Evolutionary conservation across 2,888 invertebrate genomes (phyloP), one percentile per base, ranked within the genome.

Genomic region (Asteroscopus sphinx): DNA sequence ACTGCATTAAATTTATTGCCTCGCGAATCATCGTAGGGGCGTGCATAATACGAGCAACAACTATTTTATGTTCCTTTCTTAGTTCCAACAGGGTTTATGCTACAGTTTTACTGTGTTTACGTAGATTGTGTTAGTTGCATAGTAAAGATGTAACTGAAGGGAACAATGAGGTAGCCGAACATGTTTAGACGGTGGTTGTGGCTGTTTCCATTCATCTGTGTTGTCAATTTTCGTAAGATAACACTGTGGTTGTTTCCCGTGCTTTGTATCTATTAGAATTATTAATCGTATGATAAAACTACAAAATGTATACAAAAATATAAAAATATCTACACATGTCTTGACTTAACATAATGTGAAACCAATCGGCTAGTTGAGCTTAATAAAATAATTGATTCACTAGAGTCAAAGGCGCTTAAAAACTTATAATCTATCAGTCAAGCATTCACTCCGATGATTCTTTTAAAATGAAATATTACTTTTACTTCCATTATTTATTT

Each of bases 21-120:
- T 71, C 83, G 88, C 85, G 92, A 88, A 89, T 92, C 91, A 89
- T 92, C 89, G 89, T 80, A 88, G 89, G 92, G 93, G 93, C 93
- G 93, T 93, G 88, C 91, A 91, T 92, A 91, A 90, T 90, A 83
- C 80, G 84, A 82, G 76, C 83, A 85, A 84, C 81, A 87, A 87
- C 90, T 91, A 92, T 93, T 92, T 90, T 88, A 90, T 88, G 86
- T 81, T 84, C 85, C 85, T 88, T 88, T 87, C 89, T 85, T 85
- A 88, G 80, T 76, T 79, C 63, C 78, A 79, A 76, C 73, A 76
- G 77, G 78, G 79, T 82, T 83, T 81, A 78, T 82, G 81, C 74
- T 82, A 80, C 79, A 83, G 81, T 86, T 87, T 87, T 80, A 81
- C 77, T 73, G 68, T 73, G 62, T 76, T 79, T 75, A 80, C 77